A percentile compares a stretch with the other conserved stretches of the same genome.
These are phyloP conservation scores for Aspiorhynchus laticeps DNA, from an alignment of 2,113 vertebrate species.

Conservation along the genomic window DNA sequence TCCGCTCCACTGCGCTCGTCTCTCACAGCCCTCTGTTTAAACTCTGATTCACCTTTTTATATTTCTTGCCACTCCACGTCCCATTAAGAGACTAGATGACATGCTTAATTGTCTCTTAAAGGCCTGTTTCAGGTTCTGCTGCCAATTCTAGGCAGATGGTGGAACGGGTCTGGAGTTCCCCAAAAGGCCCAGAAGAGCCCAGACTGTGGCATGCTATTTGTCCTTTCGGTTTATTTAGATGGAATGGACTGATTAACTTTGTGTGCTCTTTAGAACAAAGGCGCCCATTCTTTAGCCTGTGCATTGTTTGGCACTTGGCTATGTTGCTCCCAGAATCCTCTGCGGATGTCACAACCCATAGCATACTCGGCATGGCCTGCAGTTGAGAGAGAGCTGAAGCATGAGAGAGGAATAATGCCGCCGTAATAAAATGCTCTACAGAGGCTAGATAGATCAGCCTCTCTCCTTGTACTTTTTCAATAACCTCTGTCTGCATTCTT, in stretches of 20 bases:
- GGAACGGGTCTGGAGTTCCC: background rate
- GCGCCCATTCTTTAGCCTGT: slow-evolving; percentile 20
- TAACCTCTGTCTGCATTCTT: slow-evolving; percentile 43
- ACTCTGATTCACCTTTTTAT: background rate
- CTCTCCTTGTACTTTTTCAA: slow-evolving; percentile 2
- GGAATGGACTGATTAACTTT: slow-evolving; percentile 41
- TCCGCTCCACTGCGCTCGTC: background rate
- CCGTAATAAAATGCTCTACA: background rate
- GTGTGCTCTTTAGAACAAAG: slow-evolving; percentile 49
- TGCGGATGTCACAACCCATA: slow-evolving; percentile 36
- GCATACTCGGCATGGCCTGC: background rate
- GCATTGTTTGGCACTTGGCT: slow-evolving; percentile 21
- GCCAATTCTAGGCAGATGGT: background rate
- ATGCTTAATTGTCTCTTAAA: background rate
- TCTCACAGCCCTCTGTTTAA: background rate
- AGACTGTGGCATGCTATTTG: slow-evolving; percentile 8
- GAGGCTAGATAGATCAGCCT: slow-evolving; percentile 22
- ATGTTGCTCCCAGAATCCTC: background rate
- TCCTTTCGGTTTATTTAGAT: slow-evolving; percentile 23
- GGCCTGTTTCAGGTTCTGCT: background rate
- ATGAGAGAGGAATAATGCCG: background rate
- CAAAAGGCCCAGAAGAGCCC: background rate
- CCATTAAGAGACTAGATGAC: background rate
- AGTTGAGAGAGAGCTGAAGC: background rate
- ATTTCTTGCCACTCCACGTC: slow-evolving; percentile 1